Evolutionary conservation across 2,797 vertebrate species (phyloP).

Genomic region (Fistularia commersonii): DNA sequence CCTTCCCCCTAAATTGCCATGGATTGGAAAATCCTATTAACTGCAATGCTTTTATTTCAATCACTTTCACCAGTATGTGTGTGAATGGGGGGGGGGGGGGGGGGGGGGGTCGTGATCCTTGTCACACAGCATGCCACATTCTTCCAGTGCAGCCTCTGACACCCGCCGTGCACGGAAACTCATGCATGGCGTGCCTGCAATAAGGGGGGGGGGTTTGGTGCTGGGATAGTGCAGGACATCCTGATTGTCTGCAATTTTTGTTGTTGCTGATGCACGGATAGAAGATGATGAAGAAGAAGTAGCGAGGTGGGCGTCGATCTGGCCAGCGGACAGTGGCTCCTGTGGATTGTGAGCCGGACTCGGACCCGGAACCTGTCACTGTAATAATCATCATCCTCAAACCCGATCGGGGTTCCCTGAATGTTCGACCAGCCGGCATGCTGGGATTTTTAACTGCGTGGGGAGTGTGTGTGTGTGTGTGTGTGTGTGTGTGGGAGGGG

Average conservation of each 20-base stretch:
- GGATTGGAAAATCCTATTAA: slow-evolving; percentile 26
- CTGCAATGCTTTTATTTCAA: slow-evolving; percentile 7
- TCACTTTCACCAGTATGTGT: too few species aligned
- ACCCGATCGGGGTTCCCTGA: slow-evolving; percentile 30
- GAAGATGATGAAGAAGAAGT: too few species aligned
- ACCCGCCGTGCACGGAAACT: slow-evolving; percentile 25
- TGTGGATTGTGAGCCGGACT: too few species aligned
- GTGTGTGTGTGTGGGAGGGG: slow-evolving; percentile 57
- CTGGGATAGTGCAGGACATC: slow-evolving; percentile 19
- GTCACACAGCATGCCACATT: slow-evolving; percentile 42
- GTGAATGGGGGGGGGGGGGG: too few species aligned
- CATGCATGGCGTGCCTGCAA: slow-evolving; percentile 35
- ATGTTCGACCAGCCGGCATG: slow-evolving; percentile 40
- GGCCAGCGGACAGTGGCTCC: too few species aligned
- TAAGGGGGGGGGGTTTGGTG: slow-evolving; percentile 31
- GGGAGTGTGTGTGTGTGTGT: too few species aligned
- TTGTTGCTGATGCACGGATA: too few species aligned
- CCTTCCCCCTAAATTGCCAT: slow-evolving; percentile 1
- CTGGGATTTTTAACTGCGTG: slow-evolving; percentile 37
- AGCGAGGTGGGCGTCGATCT: too few species aligned
- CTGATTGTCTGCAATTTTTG: slow-evolving; percentile 8
- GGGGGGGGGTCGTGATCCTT: too few species aligned
- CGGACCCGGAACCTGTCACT: slow-evolving; percentile 36
- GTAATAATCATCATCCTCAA: slow-evolving; percentile 49
- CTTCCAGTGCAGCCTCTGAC: slow-evolving; percentile 27